phyloP scores from a whole-genome alignment of 1,140 invertebrate genomes.

The Palaemon carinicauda region DNA sequence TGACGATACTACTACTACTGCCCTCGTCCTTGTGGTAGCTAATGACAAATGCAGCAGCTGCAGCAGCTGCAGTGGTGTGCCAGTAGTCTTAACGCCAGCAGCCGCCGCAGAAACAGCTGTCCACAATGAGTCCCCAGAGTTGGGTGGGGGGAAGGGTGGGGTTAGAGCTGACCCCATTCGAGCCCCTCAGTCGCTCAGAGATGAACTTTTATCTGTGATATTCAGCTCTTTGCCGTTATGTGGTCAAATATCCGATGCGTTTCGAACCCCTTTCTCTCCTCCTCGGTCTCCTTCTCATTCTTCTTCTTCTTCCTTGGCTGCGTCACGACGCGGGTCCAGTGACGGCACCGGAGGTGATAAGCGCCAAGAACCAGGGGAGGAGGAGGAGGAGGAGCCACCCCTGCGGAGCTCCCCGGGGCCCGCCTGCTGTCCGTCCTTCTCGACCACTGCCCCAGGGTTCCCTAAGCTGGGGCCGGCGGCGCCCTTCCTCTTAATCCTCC shows the following conservation, averaged over 20 bases:
- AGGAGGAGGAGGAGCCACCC: background rate
- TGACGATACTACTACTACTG: constrained; percentile 17
- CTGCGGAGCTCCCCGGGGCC: constrained; percentile 26
- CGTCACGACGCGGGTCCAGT: background rate
- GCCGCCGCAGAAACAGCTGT: background rate
- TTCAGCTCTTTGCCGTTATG: constrained; percentile 32
- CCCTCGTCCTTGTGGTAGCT: too few species aligned
- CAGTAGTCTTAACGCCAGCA: background rate
- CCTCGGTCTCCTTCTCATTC: too few species aligned
- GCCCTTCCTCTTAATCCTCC: too few species aligned
- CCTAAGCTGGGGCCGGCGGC: constrained; percentile 25
- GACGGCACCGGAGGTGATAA: background rate
- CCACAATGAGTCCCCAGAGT: constrained; percentile 26
- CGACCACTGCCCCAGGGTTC: constrained; percentile 59
- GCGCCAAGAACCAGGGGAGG: constrained; percentile 10
- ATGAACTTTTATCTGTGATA: constrained; percentile 48
- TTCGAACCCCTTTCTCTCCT: background rate
- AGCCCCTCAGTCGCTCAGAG: constrained; percentile 12
- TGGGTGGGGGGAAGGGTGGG: constrained; percentile 24
- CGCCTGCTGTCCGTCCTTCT: constrained; percentile 57
- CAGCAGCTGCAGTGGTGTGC: background rate
- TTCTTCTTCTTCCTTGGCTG: background rate
- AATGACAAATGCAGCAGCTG: too few species aligned
- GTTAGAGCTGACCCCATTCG: constrained; percentile 41
- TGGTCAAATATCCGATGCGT: background rate